phyloP scores from a whole-genome alignment of 2,888 invertebrate genomes.

The Aporophyla nigra region DNA sequence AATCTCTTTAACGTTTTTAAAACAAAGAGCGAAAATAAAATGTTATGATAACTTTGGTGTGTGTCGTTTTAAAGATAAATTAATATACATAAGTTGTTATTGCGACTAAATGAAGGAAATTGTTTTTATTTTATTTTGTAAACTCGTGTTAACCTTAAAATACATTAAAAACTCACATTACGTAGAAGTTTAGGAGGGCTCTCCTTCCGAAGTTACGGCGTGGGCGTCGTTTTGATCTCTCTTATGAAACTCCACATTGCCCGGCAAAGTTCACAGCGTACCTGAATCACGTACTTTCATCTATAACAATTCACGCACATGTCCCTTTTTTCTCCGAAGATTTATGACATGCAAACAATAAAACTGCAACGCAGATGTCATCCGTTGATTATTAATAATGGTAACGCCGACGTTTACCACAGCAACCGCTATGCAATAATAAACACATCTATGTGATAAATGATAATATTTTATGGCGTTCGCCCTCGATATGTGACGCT shows the following conservation, averaged over 20 bases:
- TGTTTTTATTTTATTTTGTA: no score
- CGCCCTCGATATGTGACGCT: conserved; percentile 85
- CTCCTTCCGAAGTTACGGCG: no score
- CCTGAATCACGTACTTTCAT: conserved; percentile 42
- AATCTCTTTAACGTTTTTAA: no score
- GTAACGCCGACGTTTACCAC: conserved; percentile 88
- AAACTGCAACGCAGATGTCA: conserved; percentile 85
- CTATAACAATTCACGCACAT: conserved; percentile 69
- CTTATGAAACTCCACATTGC: background rate
- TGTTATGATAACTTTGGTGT: no score
- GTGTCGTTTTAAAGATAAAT: no score
- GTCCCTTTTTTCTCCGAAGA: conserved; percentile 71
- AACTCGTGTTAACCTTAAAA: no score
- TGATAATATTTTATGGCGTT: conserved; percentile 88
- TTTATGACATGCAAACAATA: conserved; percentile 77
- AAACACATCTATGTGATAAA: conserved; percentile 89
- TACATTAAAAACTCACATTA: background rate
- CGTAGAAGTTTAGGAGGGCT: background rate
- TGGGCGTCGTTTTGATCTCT: background rate
- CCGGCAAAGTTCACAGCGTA: conserved; percentile 28
- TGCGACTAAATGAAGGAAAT: no score
- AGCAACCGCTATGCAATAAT: conserved; percentile 87
- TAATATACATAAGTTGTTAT: no score
- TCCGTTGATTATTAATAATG: conserved; percentile 84
- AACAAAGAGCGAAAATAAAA: no score